Evolutionary conservation across 1,140 invertebrate species (phyloP), one percentile per base, ranked within the genome.

Genomic region (Hypsibius dujardini): DNA sequence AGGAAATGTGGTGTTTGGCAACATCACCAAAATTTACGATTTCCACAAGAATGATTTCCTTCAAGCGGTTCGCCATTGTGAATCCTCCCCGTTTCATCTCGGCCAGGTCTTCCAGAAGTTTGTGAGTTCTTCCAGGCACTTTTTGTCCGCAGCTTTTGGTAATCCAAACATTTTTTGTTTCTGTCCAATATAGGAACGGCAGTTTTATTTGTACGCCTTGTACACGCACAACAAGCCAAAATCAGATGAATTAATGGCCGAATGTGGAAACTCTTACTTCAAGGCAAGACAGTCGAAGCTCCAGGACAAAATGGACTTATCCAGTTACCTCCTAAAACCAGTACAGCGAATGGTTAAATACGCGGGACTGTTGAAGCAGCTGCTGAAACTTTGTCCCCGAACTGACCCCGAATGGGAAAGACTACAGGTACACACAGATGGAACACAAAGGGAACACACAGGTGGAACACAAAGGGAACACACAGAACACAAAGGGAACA

Each of bases 161-260:
- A 46, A 56, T 73, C 14, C 12, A 42, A 46, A 47, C 12, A 71
- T 73, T 42, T 45, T 14, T 70, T 12, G 3, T 70, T n/a, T 70
- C 1, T 72, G 69, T 71, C 73, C 72, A 70, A 79, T 82, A 14
- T 80, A 87, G 84, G 87, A 89, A 76, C 85, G 86, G 73, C 86
- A 90, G 76, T 90, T 91, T 77, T 89, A 90, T 76, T 82, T 92
- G 70, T 91, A 91, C 77, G 87, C 89, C 1, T 78, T 91, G 47
- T 92, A 92, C 79, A 91, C 90, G 78, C 91, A 90, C 77, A 90
- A 91, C 79, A 91, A 90, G 79, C 88, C 88, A 50, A 90, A 91
- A 78, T 90, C 88, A 69, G 88, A 90, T 78, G 84, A 85, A 1
- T 80, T 91, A 46, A 89, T 91, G 84, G 85, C 86, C n/a, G 88